Conservation (phyloP, 1,140 invertebrate genomes). For the Drosophila prosaltans region DNA sequence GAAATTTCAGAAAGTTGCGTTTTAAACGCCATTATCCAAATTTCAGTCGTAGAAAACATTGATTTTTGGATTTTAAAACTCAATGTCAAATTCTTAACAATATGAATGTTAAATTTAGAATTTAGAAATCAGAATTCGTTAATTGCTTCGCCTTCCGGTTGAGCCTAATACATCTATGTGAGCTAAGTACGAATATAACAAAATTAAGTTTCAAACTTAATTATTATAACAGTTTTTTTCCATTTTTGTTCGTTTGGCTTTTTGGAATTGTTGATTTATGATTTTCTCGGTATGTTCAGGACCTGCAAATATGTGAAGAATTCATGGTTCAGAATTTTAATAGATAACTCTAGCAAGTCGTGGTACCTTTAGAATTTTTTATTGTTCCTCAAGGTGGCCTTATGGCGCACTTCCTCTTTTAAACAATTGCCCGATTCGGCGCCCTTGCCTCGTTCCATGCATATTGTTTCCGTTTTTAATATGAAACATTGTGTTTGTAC, state of each 20-base stretch:
- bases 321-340: background rate
- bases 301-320: background rate
- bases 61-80: conserved; percentile 1
- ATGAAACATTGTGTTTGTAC: conserved; percentile 96
- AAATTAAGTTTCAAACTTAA: conserved; percentile 55
- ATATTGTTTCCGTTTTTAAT: conserved; percentile 90
- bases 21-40: background rate
- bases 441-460: conserved; percentile 90
- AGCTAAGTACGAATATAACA: conserved; percentile 13
- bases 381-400: conserved; percentile 90
- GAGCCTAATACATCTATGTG: conserved; percentile 56
- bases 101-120: background rate
- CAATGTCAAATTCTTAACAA: background rate
- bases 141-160: background rate
- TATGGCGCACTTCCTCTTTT: conserved; percentile 87
- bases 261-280: conserved; percentile 25
- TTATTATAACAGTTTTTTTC: conserved; percentile 28
- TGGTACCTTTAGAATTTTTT: conserved; percentile 84
- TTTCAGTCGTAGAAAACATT: conserved; percentile 3
- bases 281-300: background rate
- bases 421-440: conserved; percentile 89
- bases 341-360: background rate
- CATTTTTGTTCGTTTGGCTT: conserved; percentile 22
- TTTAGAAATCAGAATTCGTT: background rate
- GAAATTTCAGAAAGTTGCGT: no score